Evolutionary conservation across 1,140 invertebrate species (phyloP).

Genomic region (Holotrichia oblita): DNA sequence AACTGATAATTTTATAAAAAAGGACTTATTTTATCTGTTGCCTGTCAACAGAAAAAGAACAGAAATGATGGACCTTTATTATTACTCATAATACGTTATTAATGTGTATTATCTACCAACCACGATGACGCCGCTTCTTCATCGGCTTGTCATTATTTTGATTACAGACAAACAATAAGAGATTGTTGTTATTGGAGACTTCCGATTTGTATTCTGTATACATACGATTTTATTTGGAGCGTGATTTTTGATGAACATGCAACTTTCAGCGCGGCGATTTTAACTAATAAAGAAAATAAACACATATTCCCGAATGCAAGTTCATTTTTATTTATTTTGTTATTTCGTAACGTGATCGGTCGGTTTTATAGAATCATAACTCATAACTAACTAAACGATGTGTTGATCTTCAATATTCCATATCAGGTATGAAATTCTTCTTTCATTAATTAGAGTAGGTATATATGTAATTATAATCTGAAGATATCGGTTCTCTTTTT

Average conservation of each 20-base stretch:
- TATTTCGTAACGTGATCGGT: neutral
- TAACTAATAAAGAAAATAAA: constrained; percentile 18
- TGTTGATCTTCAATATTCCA: too few relatives aligned
- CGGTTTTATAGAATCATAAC: too few relatives aligned
- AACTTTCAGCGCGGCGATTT: neutral
- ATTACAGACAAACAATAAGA: neutral
- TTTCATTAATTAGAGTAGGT: too few relatives aligned
- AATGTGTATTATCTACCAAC: neutral
- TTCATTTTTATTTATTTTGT: constrained; percentile 3
- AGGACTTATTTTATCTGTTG: neutral
- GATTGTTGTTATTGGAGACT: constrained; percentile 12
- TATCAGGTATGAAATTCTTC: too few relatives aligned
- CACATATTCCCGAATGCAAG: neutral
- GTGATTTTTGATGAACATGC: constrained; percentile 6
- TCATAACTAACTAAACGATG: too few relatives aligned
- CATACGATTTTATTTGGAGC: neutral
- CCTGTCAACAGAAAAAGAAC: neutral
- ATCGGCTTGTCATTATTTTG: constrained; percentile 11
- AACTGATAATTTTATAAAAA: neutral
- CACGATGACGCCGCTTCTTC: neutral
- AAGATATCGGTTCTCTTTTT: too few relatives aligned
- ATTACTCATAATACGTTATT: neutral
- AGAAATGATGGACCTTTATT: neutral
- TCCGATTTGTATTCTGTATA: neutral
- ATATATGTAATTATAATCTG: too few relatives aligned